Conservation (phyloP, 2,113 vertebrate species). For the Nesoenas mayeri region DNA sequence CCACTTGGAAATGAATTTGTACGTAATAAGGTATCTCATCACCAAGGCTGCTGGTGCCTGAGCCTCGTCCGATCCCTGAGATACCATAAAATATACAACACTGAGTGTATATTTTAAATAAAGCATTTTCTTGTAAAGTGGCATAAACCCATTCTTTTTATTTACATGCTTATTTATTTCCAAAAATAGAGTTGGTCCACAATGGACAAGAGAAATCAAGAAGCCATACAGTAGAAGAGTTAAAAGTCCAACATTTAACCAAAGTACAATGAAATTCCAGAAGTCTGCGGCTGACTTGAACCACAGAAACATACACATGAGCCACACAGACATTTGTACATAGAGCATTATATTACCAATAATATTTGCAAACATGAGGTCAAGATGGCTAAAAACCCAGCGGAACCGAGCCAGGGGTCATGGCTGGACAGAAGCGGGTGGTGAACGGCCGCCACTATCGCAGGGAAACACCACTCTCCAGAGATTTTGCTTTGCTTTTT, state of each 20-base stretch:
- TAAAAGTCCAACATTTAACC: conserved; percentile 67
- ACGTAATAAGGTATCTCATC: conserved; percentile 53
- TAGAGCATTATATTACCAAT: conserved; percentile 69
- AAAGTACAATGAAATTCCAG: conserved; percentile 67
- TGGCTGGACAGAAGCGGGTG: conserved; percentile 51
- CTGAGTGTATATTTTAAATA: conserved; percentile 48
- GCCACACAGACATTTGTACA: conserved; percentile 64
- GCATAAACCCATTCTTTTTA: conserved; percentile 69
- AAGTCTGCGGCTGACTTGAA: conserved; percentile 57
- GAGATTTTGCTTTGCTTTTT: neutral
- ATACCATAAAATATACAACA: conserved; percentile 62
- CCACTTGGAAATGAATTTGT: conserved; percentile 33
- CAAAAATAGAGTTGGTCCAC: conserved; percentile 69
- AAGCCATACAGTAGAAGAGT: conserved; percentile 63
- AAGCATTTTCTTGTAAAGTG: conserved; percentile 67
- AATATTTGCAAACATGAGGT: conserved; percentile 73
- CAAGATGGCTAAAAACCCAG: conserved; percentile 68
- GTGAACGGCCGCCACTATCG: conserved; percentile 20
- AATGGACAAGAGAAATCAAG: conserved; percentile 60
- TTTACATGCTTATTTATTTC: conserved; percentile 71
- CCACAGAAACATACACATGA: conserved; percentile 67
- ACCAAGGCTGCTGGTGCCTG: neutral
- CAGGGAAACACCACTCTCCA: conserved; percentile 2
- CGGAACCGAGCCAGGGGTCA: conserved; percentile 36
- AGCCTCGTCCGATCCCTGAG: neutral